Base-by-base conservation (phyloP, 2,797 vertebrate species). In the Manis pentadactyla region DNA sequence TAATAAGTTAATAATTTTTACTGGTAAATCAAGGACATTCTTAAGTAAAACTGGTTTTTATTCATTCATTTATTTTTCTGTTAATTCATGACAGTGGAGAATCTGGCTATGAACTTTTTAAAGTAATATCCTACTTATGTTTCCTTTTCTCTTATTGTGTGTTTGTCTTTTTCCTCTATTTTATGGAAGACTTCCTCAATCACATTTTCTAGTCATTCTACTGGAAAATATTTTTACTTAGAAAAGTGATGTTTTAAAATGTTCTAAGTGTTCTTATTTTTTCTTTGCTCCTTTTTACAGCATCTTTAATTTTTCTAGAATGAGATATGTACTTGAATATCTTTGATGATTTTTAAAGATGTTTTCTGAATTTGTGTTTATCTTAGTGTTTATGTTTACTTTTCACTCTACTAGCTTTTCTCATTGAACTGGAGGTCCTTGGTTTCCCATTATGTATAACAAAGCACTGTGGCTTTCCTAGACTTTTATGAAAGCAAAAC, bases 351-450 rank as follows among this genome's bases (percentile, higher is more conserved):
- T 37, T 39, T 69, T 21, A 21, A 71, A 90, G 1, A 15, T n/a
- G 42, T 63, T 84, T 74, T 92, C 42, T n/a, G 15, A 53, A 74
- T 84, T 29, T 75, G 10, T 92, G 27, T 92, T 73, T 73, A 53
- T 63, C 68, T 75, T 75, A 83, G 14, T 19, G 14, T 74, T 84
- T 49, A 39, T 23, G 9, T 74, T 84, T 49, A 39, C 17, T 92
- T 84, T 84, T 74, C 15, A 53, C 15, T 83, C 46, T 64, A 14
- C 27, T 92, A 4, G 3, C 25, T 66, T 75, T 46, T 57, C 27
- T 55, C 29, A 42, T 34, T 46, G 29, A 66, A 14, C 69, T 75
- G 29, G 71, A 75, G 29, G 42, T 29, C 31, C 49, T 82, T 8
- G 21, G 7, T 66, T 84, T 84, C 37, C 34, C 37, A 11, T 75